These are phyloP conservation scores for Orchesella cincta DNA, from an alignment of 1,140 invertebrate genomes.

Conservation along the genomic window DNA sequence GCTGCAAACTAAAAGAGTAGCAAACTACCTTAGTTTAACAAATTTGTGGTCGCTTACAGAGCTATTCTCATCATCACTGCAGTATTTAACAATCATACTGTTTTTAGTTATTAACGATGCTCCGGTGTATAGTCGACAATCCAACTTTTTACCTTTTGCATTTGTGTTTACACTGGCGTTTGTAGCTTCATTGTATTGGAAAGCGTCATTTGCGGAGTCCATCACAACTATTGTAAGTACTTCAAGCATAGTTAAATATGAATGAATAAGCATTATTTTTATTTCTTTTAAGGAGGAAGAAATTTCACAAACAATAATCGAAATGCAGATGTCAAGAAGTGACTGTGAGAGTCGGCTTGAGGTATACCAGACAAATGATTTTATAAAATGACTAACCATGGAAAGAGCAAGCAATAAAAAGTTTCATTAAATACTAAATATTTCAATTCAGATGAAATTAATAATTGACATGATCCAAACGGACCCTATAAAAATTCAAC, in stretches of 20 bases:
- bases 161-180: not conserved
- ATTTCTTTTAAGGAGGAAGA: not conserved
- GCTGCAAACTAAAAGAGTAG: not conserved
- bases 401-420: not conserved
- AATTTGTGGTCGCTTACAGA: not conserved
- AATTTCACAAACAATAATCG: not conserved
- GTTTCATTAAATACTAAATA: too few relatives aligned
- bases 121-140: not conserved
- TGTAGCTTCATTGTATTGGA: not conserved
- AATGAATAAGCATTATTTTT: too few relatives aligned
- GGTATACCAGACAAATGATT: too few relatives aligned
- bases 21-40: not conserved
- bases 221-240: too few relatives aligned
- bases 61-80: not conserved
- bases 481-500: not conserved
- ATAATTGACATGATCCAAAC: not conserved
- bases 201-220: not conserved
- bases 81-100: not conserved
- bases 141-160: not conserved
- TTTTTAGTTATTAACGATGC: slow-evolving; percentile 14
- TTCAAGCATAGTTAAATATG: too few relatives aligned
- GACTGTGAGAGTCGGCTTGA: slow-evolving; percentile 8
- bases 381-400: not conserved
- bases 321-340: not conserved
- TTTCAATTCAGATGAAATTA: slow-evolving; percentile 10